Conservation (phyloP, 2,113 vertebrate species). For the Ceyx melanurus region DNA sequence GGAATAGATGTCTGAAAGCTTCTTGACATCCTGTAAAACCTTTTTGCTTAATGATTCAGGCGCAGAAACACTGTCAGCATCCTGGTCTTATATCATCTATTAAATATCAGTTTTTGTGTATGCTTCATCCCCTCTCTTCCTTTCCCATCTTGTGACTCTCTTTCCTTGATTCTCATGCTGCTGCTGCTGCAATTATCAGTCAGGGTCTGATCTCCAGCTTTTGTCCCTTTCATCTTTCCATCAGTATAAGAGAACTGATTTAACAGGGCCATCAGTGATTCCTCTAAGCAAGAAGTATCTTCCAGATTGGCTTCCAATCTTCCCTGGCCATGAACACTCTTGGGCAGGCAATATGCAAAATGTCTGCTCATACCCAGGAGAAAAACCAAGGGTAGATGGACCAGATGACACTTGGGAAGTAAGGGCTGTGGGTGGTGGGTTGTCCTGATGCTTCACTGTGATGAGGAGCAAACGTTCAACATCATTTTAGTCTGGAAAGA, state of each 20-base stretch:
- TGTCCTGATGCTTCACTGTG: not conserved
- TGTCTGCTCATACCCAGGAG: not conserved
- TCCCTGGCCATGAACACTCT: not conserved
- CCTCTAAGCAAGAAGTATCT: not conserved
- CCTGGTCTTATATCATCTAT: not conserved
- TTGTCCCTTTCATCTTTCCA: not conserved
- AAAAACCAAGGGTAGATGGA: not conserved
- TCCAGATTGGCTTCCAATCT: not conserved
- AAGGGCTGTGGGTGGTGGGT: not conserved
- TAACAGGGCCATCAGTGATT: not conserved
- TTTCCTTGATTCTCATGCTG: not conserved
- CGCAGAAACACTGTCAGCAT: not conserved
- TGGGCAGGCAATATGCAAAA: rapidly evolving
- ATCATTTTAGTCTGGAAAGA: not conserved
- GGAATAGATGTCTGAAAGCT: not conserved
- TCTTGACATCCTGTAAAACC: not conserved
- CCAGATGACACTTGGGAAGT: not conserved
- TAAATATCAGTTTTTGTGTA: not conserved
- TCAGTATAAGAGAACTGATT: not conserved
- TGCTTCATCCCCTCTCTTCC: not conserved
- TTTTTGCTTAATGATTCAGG: not conserved
- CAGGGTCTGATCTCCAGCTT: not conserved
- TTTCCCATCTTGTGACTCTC: not conserved
- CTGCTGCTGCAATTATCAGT: rapidly evolving
- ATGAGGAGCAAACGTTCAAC: not conserved